Conservation (phyloP, 2,113 vertebrate species). For the Phasianus colchicus region DNA sequence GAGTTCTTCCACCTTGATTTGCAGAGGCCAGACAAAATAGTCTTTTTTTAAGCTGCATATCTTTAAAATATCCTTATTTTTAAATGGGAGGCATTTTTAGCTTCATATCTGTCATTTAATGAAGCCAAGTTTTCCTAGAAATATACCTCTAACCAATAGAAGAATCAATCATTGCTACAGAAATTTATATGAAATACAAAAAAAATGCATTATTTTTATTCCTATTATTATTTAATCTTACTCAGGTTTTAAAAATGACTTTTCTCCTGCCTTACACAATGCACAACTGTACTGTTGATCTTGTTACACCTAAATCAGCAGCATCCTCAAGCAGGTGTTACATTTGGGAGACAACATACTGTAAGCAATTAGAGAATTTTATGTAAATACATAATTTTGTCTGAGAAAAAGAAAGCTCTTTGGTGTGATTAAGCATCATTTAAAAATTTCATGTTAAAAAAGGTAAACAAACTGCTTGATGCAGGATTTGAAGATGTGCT, state of each 20-base stretch:
- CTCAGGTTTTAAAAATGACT: background rate
- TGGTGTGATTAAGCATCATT: conserved; percentile 62
- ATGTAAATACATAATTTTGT: conserved; percentile 74
- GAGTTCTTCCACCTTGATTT: background rate
- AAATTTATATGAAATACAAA: background rate
- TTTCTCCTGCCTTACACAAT: background rate
- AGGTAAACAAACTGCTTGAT: conserved; percentile 2
- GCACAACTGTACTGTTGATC: conserved; percentile 26
- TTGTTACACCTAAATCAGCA: conserved; percentile 65
- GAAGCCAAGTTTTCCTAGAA: background rate
- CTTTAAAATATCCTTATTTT: background rate
- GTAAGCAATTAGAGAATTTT: conserved; percentile 76
- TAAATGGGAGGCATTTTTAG: background rate
- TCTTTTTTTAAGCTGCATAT: background rate
- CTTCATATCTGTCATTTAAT: background rate
- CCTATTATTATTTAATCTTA: background rate
- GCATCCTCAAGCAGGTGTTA: conserved; percentile 63
- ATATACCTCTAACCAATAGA: background rate
- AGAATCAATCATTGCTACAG: background rate
- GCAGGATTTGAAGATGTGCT: fast-evolving
- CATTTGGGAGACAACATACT: conserved; percentile 63
- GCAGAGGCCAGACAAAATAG: background rate
- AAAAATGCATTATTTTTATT: background rate
- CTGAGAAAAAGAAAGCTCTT: conserved; percentile 67
- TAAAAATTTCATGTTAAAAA: background rate